These are phyloP conservation scores for Dolichoris vasculosae DNA, from an alignment of 1,140 invertebrate species.

Conservation along the genomic window DNA sequence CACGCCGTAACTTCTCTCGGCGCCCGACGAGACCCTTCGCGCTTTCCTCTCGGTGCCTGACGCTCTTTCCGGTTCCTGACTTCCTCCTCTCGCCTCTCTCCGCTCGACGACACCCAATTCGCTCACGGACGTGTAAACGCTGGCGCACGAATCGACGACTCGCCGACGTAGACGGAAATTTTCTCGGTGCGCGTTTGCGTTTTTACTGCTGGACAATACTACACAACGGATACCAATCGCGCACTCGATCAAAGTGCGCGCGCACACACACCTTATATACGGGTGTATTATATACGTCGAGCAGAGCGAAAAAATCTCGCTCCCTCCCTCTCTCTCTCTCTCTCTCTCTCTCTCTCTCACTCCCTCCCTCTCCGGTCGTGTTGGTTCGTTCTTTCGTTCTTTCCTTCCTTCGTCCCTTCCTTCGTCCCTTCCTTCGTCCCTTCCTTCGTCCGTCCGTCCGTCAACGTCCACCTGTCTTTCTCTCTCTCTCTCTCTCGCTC, in stretches of 20 bases:
- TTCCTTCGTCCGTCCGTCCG: background rate
- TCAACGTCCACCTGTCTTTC: slow-evolving; percentile 15
- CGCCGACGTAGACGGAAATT: background rate
- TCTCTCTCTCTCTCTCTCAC: background rate
- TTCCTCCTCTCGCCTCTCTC: background rate
- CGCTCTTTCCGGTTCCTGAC: background rate
- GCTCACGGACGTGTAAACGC: too few species aligned
- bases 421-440: background rate
- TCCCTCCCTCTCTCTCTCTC: background rate
- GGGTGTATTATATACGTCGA: too few species aligned
- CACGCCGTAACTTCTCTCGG: too few species aligned
- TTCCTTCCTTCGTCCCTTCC: background rate
- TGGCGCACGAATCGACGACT: too few species aligned
- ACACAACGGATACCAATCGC: background rate
- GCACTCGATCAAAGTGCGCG: background rate
- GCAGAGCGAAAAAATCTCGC: too few species aligned
- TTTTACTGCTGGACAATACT: background rate
- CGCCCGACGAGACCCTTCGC: too few species aligned
- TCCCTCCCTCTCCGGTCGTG: background rate
- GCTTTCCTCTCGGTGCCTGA: too few species aligned
- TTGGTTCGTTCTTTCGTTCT: background rate
- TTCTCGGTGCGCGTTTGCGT: background rate
- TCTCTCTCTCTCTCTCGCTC: background rate
- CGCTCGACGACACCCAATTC: too few species aligned
- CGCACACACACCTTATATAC: background rate